phyloP scores from a whole-genome alignment of 2,113 vertebrate species.

The Nothobranchius furzeri region DNA sequence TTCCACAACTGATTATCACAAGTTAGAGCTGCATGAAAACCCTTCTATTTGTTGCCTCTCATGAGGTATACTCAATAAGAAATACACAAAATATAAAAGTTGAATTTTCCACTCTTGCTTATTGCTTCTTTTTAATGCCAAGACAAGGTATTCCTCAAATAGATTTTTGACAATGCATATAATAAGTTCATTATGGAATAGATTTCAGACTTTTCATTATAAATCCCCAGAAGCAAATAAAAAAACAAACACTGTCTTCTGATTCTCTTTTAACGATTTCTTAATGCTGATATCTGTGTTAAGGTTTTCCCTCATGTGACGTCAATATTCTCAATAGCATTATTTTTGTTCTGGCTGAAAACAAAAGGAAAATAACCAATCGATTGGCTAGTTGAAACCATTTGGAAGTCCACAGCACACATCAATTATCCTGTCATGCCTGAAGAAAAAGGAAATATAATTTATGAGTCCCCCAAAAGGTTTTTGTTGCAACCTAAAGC shows the following conservation, averaged over 20 bases:
- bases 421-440: constrained; percentile 75
- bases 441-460: constrained; percentile 57
- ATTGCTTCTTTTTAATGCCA: too few species aligned
- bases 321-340: constrained; percentile 5
- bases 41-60: too few species aligned
- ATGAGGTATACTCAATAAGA: too few species aligned
- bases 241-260: neutral
- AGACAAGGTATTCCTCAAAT: too few species aligned
- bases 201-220: neutral
- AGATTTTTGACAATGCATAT: too few species aligned
- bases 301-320: neutral
- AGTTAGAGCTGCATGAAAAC: too few species aligned
- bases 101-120: too few species aligned
- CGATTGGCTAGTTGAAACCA: constrained; percentile 47
- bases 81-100: too few species aligned
- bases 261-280: neutral
- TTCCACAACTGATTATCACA: too few species aligned
- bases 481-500: constrained; percentile 72
- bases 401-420: constrained; percentile 56
- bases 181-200: too few species aligned
- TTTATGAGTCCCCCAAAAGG: constrained; percentile 60
- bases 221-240: neutral
- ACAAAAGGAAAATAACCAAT: constrained; percentile 46
- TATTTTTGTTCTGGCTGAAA: constrained; percentile 29
- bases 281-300: neutral